Base-by-base conservation (phyloP, 37 sponge, comb jelly and placozoan genomes). In the Oscarella lobularis region DNA sequence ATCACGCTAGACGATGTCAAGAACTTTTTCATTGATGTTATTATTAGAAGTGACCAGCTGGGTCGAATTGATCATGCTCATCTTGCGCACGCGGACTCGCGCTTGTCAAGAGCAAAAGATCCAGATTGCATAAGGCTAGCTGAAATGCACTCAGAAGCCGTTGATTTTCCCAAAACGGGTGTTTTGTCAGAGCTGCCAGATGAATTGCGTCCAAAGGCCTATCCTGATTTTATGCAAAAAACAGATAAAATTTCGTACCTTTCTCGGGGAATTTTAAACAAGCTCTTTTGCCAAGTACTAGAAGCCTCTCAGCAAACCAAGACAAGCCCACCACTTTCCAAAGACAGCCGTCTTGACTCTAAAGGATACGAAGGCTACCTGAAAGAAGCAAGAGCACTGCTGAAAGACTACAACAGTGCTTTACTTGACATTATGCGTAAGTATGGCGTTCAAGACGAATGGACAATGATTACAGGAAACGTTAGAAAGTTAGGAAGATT, bases 1-100 rank as follows among this genome's bases (percentile, higher is more conserved):
- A 37, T 80, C 33, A 74, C 60, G 3, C 55, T 41, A 37, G 35
- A 2, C 33, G 2, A 74, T 1, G 55, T 80, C 66, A 40, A 73
- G 38, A 39, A 73, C 5, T 80, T 80, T 36, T 71, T 80, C 35
- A 41, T 73, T 70, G 38, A 80, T 39, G n/a, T n/a, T n/a, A 74
- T 74, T 67, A 80, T 80, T 33, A 80, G 54, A 33, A 80, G 41
- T 37, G 81, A 72, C 66, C 66, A 73, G 37, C 73, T 80, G 65
- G 81, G 81, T 1, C 81, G 55, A 75, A 80, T 80, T 67, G 41
- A 67, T 67, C 73, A 73, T 75, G 81, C 81, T 27, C 81, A 80
- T 74, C 73, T 55, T 31, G 73, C 65, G 29, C 60, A 67, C 74
- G 73, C 81, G 2, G 81, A 80, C 55, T 29, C 39, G 35, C 6